These are phyloP conservation scores for Girardia tigrina DNA, from an alignment of 2,888 invertebrate species.

Conservation along the genomic window DNA sequence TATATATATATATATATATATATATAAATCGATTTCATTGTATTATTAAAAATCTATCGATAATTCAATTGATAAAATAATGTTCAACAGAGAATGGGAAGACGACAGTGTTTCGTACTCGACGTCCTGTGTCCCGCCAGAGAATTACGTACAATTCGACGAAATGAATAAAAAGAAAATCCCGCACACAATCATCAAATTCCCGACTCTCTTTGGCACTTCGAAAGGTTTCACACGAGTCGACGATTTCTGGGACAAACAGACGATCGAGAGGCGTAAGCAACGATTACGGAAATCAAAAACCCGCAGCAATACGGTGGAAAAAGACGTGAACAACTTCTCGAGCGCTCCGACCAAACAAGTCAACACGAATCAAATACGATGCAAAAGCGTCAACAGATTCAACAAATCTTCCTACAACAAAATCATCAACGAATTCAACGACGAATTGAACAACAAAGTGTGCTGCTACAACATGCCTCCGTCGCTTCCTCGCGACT, in stretches of 20 bases:
- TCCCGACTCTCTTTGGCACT: background rate
- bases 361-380: background rate
- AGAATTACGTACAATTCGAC: background rate
- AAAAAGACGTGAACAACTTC: background rate
- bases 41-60: too few species aligned
- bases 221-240: background rate
- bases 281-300: background rate
- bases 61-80: background rate
- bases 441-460: background rate
- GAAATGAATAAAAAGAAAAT: background rate
- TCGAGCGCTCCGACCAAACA: background rate
- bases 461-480: background rate
- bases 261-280: background rate
- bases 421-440: conserved; percentile 2
- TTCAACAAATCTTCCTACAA: background rate
- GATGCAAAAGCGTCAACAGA: background rate
- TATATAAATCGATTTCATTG: too few species aligned
- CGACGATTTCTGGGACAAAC: conserved; percentile 15
- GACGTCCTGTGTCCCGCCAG: background rate
- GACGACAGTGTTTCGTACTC: conserved; percentile 2
- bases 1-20: too few species aligned
- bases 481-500: background rate
- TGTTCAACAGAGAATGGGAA: background rate
- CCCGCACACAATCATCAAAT: background rate
- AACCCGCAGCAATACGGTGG: background rate